Conservation (phyloP, 2,113 vertebrate species). For the Rhabdomys dilectus region DNA sequence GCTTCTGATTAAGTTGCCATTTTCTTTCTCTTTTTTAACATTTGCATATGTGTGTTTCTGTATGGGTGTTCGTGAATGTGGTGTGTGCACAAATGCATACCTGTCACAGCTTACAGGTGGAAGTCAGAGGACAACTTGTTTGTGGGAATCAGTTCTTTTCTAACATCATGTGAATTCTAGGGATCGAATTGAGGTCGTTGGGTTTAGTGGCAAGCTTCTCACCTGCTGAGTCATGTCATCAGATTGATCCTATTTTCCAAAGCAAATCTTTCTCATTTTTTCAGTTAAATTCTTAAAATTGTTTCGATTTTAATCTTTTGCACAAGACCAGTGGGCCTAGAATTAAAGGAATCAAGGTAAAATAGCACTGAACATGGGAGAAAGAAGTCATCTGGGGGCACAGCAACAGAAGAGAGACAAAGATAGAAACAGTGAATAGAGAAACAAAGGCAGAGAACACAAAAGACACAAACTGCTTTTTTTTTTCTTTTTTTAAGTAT, state of each 20-base stretch:
- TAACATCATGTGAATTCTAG: neutral
- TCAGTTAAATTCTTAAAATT: slow-evolving; percentile 36
- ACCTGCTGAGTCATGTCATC: neutral
- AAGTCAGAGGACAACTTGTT: neutral
- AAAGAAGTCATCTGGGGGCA: neutral
- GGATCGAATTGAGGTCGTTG: neutral
- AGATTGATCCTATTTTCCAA: slow-evolving; percentile 37
- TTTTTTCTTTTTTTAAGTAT: too few species aligned
- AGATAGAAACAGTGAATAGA: neutral
- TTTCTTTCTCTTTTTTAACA: neutral
- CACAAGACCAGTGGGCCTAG: neutral
- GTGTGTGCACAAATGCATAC: neutral
- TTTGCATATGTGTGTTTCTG: neutral
- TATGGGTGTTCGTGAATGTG: neutral
- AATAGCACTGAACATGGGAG: neutral
- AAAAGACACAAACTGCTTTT: neutral
- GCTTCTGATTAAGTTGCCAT: neutral
- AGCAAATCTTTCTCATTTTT: neutral
- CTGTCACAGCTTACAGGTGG: neutral
- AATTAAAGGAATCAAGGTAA: slow-evolving; percentile 20
- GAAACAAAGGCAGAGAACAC: neutral
- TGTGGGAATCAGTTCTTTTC: neutral
- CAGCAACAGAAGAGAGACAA: neutral
- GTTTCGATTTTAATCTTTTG: neutral
- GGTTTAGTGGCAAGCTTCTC: too few species aligned